phyloP scores from a whole-genome alignment of 2,797 vertebrate species.

The Esox masquinongy region DNA sequence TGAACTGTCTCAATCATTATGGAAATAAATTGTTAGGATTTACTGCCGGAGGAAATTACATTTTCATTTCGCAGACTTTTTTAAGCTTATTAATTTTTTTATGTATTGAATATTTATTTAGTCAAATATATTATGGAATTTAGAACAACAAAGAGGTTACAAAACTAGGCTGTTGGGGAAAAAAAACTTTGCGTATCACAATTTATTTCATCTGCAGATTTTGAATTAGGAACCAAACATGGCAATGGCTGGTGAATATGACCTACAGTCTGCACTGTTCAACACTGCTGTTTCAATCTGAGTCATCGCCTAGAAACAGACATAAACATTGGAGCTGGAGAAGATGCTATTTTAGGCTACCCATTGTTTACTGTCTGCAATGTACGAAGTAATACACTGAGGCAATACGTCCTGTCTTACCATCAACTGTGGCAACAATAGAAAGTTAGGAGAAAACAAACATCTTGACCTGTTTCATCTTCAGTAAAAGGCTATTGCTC shows the following conservation, averaged over 20 bases:
- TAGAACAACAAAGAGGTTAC: neutral
- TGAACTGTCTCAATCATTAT: neutral
- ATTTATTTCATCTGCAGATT: neutral
- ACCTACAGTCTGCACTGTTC: slow-evolving; percentile 2
- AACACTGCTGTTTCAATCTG: slow-evolving; percentile 1
- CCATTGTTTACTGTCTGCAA: slow-evolving; percentile 12
- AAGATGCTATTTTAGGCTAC: slow-evolving; percentile 5
- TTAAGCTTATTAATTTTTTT: neutral
- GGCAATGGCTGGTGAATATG: neutral
- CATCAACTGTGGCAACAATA: slow-evolving; percentile 20
- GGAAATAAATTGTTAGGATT: neutral
- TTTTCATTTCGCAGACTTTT: neutral
- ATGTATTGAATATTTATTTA: neutral
- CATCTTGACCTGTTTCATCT: slow-evolving; percentile 18
- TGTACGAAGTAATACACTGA: neutral
- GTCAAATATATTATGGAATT: neutral
- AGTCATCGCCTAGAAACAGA: slow-evolving; percentile 26
- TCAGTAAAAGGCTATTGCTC: slow-evolving; percentile 40
- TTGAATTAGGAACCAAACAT: neutral
- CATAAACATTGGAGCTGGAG: slow-evolving; percentile 13
- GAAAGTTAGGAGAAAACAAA: slow-evolving; percentile 46
- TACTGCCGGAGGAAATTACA: slow-evolving; percentile 16
- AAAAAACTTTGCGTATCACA: neutral
- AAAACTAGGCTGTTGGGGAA: neutral
- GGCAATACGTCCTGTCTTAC: neutral